A percentile compares a stretch with the other conserved stretches of the same genome.
phyloP scores from a whole-genome alignment of 2,113 vertebrate genomes.

The Leucopternis melanops region DNA sequence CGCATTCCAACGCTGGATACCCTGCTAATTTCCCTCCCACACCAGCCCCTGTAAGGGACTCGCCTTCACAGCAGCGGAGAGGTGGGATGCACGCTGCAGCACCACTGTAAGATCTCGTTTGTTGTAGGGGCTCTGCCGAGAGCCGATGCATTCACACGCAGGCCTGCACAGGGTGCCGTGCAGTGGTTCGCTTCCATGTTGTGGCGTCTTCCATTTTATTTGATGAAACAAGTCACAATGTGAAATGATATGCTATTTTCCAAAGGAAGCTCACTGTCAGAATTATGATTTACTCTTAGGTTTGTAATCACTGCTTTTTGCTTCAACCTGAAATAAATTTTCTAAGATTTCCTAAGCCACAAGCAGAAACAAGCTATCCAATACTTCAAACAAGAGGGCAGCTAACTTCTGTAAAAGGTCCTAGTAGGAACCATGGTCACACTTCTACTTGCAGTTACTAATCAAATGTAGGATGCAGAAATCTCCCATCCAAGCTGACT shows the following conservation, averaged over 20 bases:
- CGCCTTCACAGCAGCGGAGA: neutral
- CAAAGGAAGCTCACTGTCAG: neutral
- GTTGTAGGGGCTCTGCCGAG: rapidly evolving
- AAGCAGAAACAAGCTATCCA: neutral
- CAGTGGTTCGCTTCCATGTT: rapidly evolving
- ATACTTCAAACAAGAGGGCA: neutral
- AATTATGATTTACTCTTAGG: neutral
- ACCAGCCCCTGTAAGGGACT: neutral
- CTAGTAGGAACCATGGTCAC: neutral
- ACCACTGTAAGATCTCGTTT: rapidly evolving
- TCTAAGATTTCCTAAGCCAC: neutral
- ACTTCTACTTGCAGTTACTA: neutral
- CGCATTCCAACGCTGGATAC: neutral
- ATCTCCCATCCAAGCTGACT: neutral
- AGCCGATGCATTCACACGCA: neutral
- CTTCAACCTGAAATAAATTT: neutral
- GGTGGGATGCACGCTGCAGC: neutral
- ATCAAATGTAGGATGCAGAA: neutral
- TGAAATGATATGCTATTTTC: neutral
- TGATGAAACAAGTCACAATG: neutral
- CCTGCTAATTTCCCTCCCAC: neutral
- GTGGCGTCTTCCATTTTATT: neutral
- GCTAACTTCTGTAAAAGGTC: neutral
- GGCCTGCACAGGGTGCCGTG: rapidly evolving
- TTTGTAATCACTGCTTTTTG: neutral